A percentile compares a stretch with the other conserved stretches of the same genome.
phyloP scores from a whole-genome alignment of 2,888 invertebrate genomes.

The Aromia moschata region DNA sequence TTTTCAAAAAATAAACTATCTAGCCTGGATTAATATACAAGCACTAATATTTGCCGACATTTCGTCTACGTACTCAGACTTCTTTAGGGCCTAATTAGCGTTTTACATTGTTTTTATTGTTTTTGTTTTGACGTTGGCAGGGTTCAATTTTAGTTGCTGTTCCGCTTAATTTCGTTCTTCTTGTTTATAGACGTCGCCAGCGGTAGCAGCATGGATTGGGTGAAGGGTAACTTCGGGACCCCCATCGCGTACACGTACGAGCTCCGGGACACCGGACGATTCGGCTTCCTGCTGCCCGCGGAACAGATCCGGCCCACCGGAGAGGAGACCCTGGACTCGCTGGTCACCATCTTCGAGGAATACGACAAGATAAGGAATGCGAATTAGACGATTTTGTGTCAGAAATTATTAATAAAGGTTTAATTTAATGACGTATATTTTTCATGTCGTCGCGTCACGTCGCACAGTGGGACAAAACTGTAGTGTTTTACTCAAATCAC shows the following conservation, averaged over 20 bases:
- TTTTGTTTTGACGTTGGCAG: conserved; percentile 17
- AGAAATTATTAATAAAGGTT: too few species aligned
- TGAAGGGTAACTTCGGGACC: conserved; percentile 71
- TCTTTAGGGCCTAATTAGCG: too few species aligned
- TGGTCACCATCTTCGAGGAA: conserved; percentile 22
- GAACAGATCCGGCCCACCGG: conserved; percentile 71
- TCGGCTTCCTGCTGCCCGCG: conserved; percentile 75
- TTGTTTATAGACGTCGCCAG: conserved; percentile 74
- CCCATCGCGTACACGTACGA: conserved; percentile 76
- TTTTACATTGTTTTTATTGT: not conserved
- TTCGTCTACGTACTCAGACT: too few species aligned
- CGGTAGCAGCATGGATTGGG: conserved; percentile 80
- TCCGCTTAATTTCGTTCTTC: too few species aligned
- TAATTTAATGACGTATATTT: too few species aligned
- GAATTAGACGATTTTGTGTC: not conserved
- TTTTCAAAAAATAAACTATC: too few species aligned
- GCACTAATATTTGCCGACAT: too few species aligned
- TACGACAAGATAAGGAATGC: not conserved
- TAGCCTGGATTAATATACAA: too few species aligned
- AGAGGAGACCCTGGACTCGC: conserved; percentile 68
- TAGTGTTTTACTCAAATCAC: too few species aligned
- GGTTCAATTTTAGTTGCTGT: too few species aligned
- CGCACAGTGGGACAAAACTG: too few species aligned
- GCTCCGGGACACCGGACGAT: conserved; percentile 73
- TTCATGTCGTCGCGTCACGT: too few species aligned